Conservation (phyloP, 2,113 vertebrate species). For the Chloroceryle aenea region DNA sequence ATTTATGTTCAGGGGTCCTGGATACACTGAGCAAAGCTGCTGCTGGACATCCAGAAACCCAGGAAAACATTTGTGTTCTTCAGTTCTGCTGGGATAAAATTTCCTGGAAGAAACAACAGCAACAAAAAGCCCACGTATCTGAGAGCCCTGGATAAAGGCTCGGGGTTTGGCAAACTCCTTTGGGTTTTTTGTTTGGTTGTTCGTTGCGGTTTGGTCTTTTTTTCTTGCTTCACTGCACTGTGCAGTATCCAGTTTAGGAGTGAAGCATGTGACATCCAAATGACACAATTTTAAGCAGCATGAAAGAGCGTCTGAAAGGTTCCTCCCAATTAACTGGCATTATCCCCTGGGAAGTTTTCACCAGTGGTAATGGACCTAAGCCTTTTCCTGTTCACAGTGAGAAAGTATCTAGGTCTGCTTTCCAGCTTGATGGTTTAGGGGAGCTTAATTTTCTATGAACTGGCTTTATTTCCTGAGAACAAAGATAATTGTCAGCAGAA, state of each 20-base stretch:
- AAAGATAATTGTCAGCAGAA: neutral
- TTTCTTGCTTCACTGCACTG: neutral
- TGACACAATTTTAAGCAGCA: neutral
- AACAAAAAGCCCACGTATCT: neutral
- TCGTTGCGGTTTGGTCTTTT: neutral
- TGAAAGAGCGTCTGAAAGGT: neutral
- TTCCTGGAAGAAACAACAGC: neutral
- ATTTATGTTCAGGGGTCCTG: neutral
- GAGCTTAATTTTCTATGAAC: neutral
- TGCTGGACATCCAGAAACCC: neutral
- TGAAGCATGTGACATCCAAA: neutral
- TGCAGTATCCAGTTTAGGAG: neutral
- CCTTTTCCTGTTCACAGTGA: neutral
- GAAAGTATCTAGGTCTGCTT: neutral
- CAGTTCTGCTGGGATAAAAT: neutral
- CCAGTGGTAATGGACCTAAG: neutral
- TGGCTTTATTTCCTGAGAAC: neutral
- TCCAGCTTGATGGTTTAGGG: neutral
- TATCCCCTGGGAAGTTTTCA: neutral
- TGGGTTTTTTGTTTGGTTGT: neutral
- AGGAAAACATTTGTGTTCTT: neutral
- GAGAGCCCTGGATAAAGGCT: neutral
- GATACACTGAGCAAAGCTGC: neutral
- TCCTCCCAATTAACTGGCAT: neutral
- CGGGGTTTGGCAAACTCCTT: neutral